Conservation (phyloP, 1,140 invertebrate genomes). For the Phenacoccus solenopsis region DNA sequence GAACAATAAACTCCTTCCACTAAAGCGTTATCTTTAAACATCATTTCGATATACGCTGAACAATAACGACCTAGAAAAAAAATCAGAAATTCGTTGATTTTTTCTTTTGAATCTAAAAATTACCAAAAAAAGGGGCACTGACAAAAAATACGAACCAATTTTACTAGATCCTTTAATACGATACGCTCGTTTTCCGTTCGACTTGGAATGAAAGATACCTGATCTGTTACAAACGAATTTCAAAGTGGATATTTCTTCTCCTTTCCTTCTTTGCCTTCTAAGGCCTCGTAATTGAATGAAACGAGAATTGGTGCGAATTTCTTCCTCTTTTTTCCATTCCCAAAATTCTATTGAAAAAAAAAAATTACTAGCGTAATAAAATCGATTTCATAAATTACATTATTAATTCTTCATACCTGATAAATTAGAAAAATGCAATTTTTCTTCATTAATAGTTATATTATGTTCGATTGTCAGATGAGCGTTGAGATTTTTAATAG, state of each 20-base stretch:
- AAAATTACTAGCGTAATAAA: background rate
- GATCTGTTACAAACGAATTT: slow-evolving; percentile 10
- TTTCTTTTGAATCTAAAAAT: too few species aligned
- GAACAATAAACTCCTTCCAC: background rate
- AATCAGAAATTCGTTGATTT: too few species aligned
- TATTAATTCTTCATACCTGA: background rate
- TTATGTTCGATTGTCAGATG: background rate
- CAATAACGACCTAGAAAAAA: background rate
- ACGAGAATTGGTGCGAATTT: background rate
- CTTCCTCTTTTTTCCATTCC: background rate
- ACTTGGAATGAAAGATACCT: slow-evolving; percentile 6
- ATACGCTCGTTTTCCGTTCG: background rate
- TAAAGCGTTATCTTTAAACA: background rate
- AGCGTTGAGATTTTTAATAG: slow-evolving; percentile 5
- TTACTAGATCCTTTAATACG: slow-evolving; percentile 5
- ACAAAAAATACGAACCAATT: background rate
- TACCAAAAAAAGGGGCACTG: too few species aligned
- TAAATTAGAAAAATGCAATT: background rate
- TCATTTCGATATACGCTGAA: background rate
- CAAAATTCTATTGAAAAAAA: background rate
- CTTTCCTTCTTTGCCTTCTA: background rate
- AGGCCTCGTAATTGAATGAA: background rate
- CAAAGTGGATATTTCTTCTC: background rate
- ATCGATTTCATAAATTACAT: background rate
- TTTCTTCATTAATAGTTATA: background rate